Percentiles rank a stretch among this genome's conserved stretches.
Conservation (phyloP, 2,888 invertebrate species). For the Hirtodrosophila cameraria region DNA sequence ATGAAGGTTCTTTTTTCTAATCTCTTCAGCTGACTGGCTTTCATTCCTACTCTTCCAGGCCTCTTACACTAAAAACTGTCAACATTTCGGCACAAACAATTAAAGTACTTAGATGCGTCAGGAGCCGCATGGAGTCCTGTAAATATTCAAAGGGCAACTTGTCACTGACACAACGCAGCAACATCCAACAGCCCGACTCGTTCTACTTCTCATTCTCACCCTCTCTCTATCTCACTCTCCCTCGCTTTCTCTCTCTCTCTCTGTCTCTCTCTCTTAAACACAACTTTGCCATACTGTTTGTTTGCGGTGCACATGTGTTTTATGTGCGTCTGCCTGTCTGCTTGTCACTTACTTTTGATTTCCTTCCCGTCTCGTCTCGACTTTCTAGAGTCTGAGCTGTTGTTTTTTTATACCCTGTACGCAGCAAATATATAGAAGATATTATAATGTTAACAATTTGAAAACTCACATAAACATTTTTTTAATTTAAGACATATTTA, state of each 20-base stretch:
- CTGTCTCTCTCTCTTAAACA: not conserved
- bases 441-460: no score
- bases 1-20: not conserved
- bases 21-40: not conserved
- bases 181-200: not conserved
- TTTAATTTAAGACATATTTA: no score
- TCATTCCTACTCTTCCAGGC: not conserved
- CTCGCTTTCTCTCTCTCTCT: not conserved
- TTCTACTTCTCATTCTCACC: not conserved
- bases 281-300: conserved; percentile 64
- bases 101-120: conserved; percentile 63
- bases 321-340: conserved; percentile 76
- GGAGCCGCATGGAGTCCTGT: conserved; percentile 31
- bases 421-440: no score
- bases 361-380: conserved; percentile 50
- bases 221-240: not conserved
- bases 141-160: conserved; percentile 68
- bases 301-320: conserved; percentile 78
- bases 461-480: no score
- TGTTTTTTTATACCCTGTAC: conserved; percentile 29
- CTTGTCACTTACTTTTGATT: conserved; percentile 79
- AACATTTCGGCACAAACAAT: conserved; percentile 61
- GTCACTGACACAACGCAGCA: conserved; percentile 52
- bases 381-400: conserved; percentile 8
- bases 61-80: conserved; percentile 4